Conservation (phyloP, 2,113 vertebrate species). For the Catharus fuscescens region DNA sequence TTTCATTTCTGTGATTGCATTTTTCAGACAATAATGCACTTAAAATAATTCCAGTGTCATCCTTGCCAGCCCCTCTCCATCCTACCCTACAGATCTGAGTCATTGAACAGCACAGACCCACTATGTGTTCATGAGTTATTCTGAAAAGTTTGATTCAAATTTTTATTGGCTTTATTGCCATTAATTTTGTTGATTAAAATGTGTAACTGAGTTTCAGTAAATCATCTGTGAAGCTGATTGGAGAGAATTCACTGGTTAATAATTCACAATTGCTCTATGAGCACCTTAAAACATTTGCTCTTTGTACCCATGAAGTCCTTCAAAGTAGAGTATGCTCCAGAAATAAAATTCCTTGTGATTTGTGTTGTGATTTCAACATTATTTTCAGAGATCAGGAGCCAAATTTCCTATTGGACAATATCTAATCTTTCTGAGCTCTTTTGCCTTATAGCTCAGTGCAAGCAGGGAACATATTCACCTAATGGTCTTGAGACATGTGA, state of each 20-base stretch:
- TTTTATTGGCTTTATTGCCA: not conserved
- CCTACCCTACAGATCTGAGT: not conserved
- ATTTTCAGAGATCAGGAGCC: not conserved
- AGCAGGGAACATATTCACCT: constrained; percentile 90
- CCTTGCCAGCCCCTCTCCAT: not conserved
- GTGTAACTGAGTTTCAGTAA: not conserved
- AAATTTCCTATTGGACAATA: not conserved
- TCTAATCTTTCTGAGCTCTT: not conserved
- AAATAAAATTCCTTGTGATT: not conserved
- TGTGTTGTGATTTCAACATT: not conserved
- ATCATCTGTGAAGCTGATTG: not conserved
- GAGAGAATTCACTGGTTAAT: not conserved
- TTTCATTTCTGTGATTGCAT: not conserved
- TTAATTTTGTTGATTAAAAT: not conserved
- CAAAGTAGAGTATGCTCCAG: not conserved
- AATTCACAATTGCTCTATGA: not conserved
- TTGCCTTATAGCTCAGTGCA: constrained; percentile 87
- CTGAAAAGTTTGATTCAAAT: not conserved
- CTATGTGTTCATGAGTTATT: not conserved
- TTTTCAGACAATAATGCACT: not conserved
- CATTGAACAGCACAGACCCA: not conserved
- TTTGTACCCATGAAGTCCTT: not conserved
- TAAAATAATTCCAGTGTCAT: not conserved
- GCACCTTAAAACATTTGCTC: not conserved
- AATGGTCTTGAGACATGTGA: constrained; percentile 96